Evolutionary conservation across 2,888 invertebrate genomes (phyloP).

Genomic region (Phengaris alcon): DNA sequence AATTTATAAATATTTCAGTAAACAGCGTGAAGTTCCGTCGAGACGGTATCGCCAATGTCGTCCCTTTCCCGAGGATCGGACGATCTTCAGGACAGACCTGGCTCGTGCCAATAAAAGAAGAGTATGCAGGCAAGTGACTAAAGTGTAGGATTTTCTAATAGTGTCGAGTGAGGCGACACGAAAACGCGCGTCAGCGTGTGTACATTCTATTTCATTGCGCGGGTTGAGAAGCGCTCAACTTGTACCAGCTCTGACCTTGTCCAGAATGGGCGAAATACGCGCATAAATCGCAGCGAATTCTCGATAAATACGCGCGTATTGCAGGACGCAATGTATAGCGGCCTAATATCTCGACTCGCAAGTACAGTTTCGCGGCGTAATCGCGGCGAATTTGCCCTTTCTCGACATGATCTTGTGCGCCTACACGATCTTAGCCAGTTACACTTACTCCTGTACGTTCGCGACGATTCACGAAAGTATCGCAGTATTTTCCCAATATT

Average conservation of each 20-base stretch:
- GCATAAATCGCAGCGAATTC: no score
- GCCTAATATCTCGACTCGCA: not conserved
- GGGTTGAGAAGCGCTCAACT: no score
- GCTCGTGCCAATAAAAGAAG: slow-evolving; percentile 72
- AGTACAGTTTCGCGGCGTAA: no score
- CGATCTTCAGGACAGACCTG: slow-evolving; percentile 71
- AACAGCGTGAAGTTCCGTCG: slow-evolving; percentile 69
- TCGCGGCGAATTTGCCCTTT: not conserved
- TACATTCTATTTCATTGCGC: not conserved
- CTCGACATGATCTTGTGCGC: not conserved
- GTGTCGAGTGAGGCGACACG: not conserved
- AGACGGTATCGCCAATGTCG: slow-evolving; percentile 78
- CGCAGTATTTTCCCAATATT: no score
- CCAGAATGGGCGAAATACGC: not conserved
- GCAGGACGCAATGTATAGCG: no score
- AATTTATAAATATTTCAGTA: slow-evolving; percentile 45
- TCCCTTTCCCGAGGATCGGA: slow-evolving; percentile 82
- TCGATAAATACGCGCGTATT: no score
- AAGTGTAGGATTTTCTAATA: not conserved
- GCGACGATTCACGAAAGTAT: no score
- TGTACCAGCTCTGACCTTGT: not conserved
- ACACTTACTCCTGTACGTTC: no score
- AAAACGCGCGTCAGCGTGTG: no score
- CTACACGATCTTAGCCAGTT: no score
- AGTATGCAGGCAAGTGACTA: slow-evolving; percentile 61